Percentiles rank a stretch among this genome's conserved stretches.
Conservation (phyloP, 2,797 vertebrate genomes). For the Anguilla megastoma region DNA sequence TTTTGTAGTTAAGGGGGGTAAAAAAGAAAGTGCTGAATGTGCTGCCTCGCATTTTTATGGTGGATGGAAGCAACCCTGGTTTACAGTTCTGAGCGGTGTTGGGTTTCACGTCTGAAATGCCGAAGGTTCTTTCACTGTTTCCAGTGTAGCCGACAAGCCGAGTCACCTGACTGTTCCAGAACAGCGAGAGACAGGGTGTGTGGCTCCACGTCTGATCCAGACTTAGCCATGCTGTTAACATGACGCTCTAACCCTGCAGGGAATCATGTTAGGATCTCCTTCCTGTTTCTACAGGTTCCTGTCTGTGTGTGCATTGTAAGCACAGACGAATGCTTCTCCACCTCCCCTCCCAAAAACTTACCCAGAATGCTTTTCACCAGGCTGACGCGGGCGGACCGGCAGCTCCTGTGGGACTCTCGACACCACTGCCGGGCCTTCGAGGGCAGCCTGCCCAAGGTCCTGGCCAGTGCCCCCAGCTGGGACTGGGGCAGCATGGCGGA, state of each 20-base stretch:
- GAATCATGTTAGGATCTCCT: not conserved
- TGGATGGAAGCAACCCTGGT: not conserved
- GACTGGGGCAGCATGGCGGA: conserved; percentile 88
- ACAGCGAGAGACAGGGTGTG: not conserved
- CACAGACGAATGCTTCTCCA: not conserved
- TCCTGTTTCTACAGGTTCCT: not conserved
- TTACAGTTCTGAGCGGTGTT: not conserved
- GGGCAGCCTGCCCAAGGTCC: conserved; percentile 86
- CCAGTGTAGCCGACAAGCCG: not conserved
- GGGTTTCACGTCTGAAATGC: not conserved
- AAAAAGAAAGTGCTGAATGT: not conserved
- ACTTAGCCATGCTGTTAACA: not conserved
- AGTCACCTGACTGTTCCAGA: not conserved
- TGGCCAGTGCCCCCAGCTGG: conserved; percentile 91
- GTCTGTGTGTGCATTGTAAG: not conserved
- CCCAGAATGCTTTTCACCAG: conserved; percentile 62
- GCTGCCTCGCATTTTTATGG: not conserved
- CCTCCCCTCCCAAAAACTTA: not conserved
- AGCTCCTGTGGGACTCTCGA: conserved; percentile 90
- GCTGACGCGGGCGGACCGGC: conserved; percentile 86
- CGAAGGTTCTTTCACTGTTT: not conserved
- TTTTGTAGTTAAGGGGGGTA: not conserved
- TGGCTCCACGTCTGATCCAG: not conserved
- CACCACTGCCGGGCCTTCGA: conserved; percentile 78
- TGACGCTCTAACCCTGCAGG: not conserved